Base-by-base conservation (phyloP, 64 coral and sea anemone species). In the Trachythela sp. region DNA sequence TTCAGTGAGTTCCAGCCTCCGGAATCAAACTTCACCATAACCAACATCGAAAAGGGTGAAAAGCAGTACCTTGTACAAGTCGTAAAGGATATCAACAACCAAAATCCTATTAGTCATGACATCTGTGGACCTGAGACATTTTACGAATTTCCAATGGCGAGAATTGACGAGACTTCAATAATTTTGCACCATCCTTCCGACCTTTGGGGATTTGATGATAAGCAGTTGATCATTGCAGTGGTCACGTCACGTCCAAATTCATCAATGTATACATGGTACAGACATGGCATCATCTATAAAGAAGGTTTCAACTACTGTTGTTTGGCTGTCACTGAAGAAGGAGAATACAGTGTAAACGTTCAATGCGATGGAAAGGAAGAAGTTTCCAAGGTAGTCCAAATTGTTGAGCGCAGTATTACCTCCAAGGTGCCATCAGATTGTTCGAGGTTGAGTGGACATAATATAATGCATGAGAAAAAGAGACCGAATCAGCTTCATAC, bases 171-270 rank as follows among this genome's bases (percentile, higher is more conserved):
- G 24, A 24, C 24, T 18, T 87, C 54, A 4, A 26, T 87, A 38
- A 87, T 87, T 60, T 87, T 87, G 42, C 86, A 87, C 52, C 51
- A 87, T 32, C 86, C 86, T 2, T 37, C 86, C 36, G 86, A 87
- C 6, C 14, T 87, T 87, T 87, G 54, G 86, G 86, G 86, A 67
- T 87, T 67, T 68, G 56, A 87, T 67, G 40, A 58, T 32, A 60
- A 87, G 32, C 52, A 87, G 20, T 41, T 87, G 51, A 40, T 87
- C 35, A 87, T 68, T 41, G 86, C 51, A 13, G 48, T 87, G 0
- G 39, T 87, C 51, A 70, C 86, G 8, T 39, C 52, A 64, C 68
- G 35, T 40, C 86, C 86, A 36, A 20, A 87, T 27, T 13, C 86
- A 0, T 38, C 54, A 38, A 59, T 68, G 30, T 87, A 70, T 37